Percentiles rank a stretch among this genome's conserved stretches.
phyloP scores from a whole-genome alignment of 2,888 invertebrate species.

The Xylocampa areola region DNA sequence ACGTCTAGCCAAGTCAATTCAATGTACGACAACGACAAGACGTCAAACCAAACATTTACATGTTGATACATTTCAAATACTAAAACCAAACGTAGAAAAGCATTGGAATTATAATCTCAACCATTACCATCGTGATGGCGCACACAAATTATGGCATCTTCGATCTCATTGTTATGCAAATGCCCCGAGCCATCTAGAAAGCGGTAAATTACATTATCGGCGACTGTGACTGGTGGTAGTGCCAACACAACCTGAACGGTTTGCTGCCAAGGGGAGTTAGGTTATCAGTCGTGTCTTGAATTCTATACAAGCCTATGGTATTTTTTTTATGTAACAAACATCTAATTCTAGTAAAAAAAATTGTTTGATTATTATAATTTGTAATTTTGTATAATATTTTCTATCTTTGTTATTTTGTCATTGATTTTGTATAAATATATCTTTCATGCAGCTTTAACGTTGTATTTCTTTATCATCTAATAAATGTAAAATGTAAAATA shows the following conservation, averaged over 20 bases:
- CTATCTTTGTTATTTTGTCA: background rate
- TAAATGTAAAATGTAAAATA: no score
- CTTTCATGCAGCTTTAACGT: background rate
- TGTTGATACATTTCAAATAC: slow-evolving; percentile 16
- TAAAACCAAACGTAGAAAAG: slow-evolving; percentile 30
- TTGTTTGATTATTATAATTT: background rate
- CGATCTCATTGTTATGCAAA: slow-evolving; percentile 69
- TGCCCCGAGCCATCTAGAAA: slow-evolving; percentile 37
- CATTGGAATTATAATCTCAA: slow-evolving; percentile 48
- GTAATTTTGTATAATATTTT: background rate
- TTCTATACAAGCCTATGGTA: slow-evolving; percentile 21
- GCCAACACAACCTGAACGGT: slow-evolving; percentile 38
- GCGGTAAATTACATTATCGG: slow-evolving; percentile 61
- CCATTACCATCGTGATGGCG: slow-evolving; percentile 55
- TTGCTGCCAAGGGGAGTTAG: slow-evolving; percentile 44
- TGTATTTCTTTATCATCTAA: background rate
- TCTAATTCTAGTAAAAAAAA: no score
- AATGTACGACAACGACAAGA: background rate
- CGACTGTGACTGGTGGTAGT: slow-evolving; percentile 36
- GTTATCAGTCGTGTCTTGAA: slow-evolving; percentile 27
- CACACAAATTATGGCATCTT: slow-evolving; percentile 64
- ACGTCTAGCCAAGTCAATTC: background rate
- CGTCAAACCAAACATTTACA: slow-evolving; percentile 1
- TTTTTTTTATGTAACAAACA: background rate
- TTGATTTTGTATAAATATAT: background rate